These are phyloP conservation scores for Phortica okadai DNA, from an alignment of 2,888 invertebrate genomes.

Conservation along the genomic window DNA sequence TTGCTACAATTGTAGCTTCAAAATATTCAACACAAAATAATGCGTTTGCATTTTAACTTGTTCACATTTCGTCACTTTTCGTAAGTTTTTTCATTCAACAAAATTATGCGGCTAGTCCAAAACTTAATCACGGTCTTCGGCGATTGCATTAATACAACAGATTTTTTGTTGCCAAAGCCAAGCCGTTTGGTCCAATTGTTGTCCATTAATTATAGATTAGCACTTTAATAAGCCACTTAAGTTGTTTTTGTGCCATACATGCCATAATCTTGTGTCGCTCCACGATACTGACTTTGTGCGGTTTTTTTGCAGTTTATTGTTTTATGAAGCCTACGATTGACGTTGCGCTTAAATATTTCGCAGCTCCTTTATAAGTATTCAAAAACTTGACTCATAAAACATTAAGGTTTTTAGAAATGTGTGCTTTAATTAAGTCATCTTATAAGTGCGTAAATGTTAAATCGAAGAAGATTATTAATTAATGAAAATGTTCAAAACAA, in stretches of 20 bases:
- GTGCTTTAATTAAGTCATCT: constrained; percentile 68
- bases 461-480: constrained; percentile 63
- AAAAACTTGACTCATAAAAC: constrained; percentile 8
- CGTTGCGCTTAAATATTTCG: constrained; percentile 59
- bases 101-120: not conserved
- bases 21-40: not conserved
- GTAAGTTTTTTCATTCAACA: not conserved
- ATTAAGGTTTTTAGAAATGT: constrained; percentile 38
- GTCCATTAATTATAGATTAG: constrained; percentile 61
- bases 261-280: not conserved
- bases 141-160: not conserved
- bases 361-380: constrained; percentile 51
- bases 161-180: not conserved
- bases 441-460: constrained; percentile 56
- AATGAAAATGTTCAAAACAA: constrained; percentile 65
- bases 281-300: not conserved
- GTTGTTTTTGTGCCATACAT: not conserved
- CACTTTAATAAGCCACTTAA: constrained; percentile 57
- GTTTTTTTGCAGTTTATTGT: not conserved
- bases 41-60: constrained; percentile 15
- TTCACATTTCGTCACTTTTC: constrained; percentile 41
- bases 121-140: constrained; percentile 47
- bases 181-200: constrained; percentile 12
- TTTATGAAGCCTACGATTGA: constrained; percentile 42
- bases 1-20: constrained; percentile 21